Base-by-base conservation (phyloP, 2,888 invertebrate species). In the Cabera pusaria region DNA sequence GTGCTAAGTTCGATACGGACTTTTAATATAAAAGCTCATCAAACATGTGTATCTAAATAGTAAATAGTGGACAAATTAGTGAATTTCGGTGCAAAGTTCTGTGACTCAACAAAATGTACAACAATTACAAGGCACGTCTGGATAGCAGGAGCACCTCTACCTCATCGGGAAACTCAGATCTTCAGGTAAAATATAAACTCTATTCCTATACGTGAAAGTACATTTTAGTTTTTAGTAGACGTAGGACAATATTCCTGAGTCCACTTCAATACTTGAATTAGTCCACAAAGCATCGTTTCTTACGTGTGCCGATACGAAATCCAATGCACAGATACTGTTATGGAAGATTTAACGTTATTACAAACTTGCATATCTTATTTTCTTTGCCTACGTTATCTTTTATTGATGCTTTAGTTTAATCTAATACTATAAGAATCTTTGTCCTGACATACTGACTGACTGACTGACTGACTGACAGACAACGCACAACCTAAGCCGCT, bases 101-200 rank as follows among this genome's bases (percentile, higher is more conserved):
- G n/a, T n/a, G n/a, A n/a, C n/a, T n/a, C 18, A 40, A 25, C 24
- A 59, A 47, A 38, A 73, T 73, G 72, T n/a, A n/a, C 67, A 76
- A 59, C 75, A n/a, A n/a, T n/a, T n/a, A 70, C 44, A 74, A 72
- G 54, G 70, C 70, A 44, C 70, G 75, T n/a, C 52, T 76, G 42
- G 72, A 73, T 19, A 69, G 69, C 52, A 77, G 75, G 56, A 82
- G 76, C 49, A 79, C 72, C 7, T 84, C 86, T 1, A 83, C 84
- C 0, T 85, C 87, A 1, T 86, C 84, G 10, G 84, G 81, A 11
- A 79, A 77, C 45, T 82, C 86, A 1, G 85, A 87, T 52, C 55
- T 82, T 19, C 69, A 77, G 83, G 87, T 88, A 75, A 73, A n/a
- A 59, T 66, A 54, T 49, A 6, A 12, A 4, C 17, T 36, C 17